Percentiles rank a stretch among this genome's conserved stretches.
Conservation (phyloP, 1,140 invertebrate species). For the Zophobas morio region DNA sequence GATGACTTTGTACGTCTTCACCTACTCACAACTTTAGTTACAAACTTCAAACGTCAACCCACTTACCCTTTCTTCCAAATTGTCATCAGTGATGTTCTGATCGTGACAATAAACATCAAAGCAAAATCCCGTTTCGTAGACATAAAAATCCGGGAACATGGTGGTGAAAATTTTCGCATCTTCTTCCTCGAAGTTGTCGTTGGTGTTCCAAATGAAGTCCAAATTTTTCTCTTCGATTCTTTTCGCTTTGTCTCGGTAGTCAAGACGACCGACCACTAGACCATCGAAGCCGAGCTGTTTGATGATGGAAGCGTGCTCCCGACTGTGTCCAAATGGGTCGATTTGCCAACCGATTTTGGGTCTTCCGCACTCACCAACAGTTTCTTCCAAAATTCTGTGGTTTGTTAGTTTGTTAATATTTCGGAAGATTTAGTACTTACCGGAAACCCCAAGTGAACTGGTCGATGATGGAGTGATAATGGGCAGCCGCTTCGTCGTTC, state of each 20-base stretch:
- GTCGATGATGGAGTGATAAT: constrained; percentile 89
- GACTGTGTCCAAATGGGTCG: constrained; percentile 81
- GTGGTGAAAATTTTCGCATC: constrained; percentile 73
- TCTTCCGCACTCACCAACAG: constrained; percentile 75
- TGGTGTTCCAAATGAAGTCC: constrained; percentile 81
- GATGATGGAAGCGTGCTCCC: constrained; percentile 78
- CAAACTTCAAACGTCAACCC: no score
- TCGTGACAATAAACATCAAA: constrained; percentile 89
- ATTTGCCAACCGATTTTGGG: constrained; percentile 83
- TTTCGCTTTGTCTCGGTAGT: constrained; percentile 80
- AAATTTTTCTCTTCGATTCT: constrained; percentile 76
- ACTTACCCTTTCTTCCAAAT: constrained; percentile 76
- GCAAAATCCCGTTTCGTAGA: constrained; percentile 89
- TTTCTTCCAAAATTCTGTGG: constrained; percentile 65
- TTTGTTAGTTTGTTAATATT: not conserved
- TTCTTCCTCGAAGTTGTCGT: not conserved
- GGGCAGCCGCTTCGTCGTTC: constrained; percentile 86
- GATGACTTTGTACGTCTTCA: constrained; percentile 6
- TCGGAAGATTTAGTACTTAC: constrained; percentile 58
- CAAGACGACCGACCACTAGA: constrained; percentile 81
- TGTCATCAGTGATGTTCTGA: constrained; percentile 84
- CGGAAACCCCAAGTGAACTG: constrained; percentile 80
- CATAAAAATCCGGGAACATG: constrained; percentile 82
- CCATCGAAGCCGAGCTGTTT: constrained; percentile 81
- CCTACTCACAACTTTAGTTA: no score